Base-by-base conservation (phyloP, 2,888 invertebrate species). In the Tachystola acroxantha region DNA sequence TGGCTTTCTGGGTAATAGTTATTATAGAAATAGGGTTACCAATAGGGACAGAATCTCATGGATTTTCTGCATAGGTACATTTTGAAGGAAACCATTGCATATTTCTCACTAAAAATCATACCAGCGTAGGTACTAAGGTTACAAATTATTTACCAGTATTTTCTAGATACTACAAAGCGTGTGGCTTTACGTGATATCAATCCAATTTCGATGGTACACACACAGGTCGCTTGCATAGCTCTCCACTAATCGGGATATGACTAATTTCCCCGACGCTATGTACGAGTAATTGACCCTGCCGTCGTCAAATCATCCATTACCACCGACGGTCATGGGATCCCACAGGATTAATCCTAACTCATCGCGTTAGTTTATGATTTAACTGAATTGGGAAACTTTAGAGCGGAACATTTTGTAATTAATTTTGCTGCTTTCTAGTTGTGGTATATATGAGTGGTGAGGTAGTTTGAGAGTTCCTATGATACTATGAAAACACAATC, bases 271-370 rank as follows among this genome's bases (percentile, higher is more conserved):
- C 38, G 31, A 14, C 31, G 38, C 9, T 10, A n/a, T n/a, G n/a
- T n/a, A n/a, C n/a, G 30, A 35, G 49, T 62, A 62, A 67, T 64
- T 57, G 58, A 55, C 53, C n/a, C 56, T 11, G 48, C 48, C 46
- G 45, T 46, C 51, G 42, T 50, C 55, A 53, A 55, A 57, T 62
- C 53, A 52, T 49, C 56, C 46, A 54, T 54, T 49, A 50, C 49
- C 55, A 47, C 40, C 40, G 34, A 39, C 43, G 42, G 36, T 40
- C 37, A 45, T 31, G 37, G 32, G 35, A 50, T 51, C 53, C 53
- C 28, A 27, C 25, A 34, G 48, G 56, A 50, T 45, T 57, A 57
- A 64, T 63, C 53, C 43, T 45, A 44, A 34, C 39, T 46, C 42
- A 41, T 43, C 41, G 35, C 37, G 33, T 40, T 29, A 7, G 27